Conservation (phyloP, 2,888 invertebrate genomes). For the Oxytorus armatus region DNA sequence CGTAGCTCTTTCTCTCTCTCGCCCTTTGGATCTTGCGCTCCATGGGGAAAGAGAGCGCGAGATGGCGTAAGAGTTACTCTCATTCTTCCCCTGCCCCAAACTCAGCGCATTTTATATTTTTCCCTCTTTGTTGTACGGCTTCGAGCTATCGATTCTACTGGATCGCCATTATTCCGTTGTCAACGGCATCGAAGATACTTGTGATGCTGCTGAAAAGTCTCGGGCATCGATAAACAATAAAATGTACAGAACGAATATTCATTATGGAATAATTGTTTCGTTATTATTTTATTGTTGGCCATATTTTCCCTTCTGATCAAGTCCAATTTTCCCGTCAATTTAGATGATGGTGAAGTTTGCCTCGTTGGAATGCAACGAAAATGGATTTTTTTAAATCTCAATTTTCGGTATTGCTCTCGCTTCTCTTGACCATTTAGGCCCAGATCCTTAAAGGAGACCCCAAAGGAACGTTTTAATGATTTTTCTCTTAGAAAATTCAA, state of each 20-base stretch:
- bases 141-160: slow-evolving; percentile 68
- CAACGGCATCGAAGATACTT: slow-evolving; percentile 22
- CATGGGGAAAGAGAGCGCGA: slow-evolving; percentile 55
- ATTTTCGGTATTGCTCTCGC: no score
- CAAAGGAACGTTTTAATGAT: no score
- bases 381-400: no score
- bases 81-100: slow-evolving; percentile 24
- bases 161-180: slow-evolving; percentile 63
- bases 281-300: not conserved
- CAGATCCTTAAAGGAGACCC: no score
- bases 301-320: not conserved
- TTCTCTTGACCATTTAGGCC: no score
- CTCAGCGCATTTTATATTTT: slow-evolving; percentile 27
- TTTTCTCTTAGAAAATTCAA: no score
- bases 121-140: slow-evolving; percentile 49
- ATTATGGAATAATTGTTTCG: not conserved
- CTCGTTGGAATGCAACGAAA: no score
- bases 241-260: not conserved
- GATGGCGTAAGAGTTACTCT: slow-evolving; percentile 63
- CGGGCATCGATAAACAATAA: not conserved
- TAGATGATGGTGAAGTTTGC: no score
- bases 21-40: slow-evolving; percentile 25
- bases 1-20: slow-evolving; percentile 33
- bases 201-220: not conserved
- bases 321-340: no score